Conservation (phyloP, 2,888 invertebrate genomes). For the Noctua fimbriata region DNA sequence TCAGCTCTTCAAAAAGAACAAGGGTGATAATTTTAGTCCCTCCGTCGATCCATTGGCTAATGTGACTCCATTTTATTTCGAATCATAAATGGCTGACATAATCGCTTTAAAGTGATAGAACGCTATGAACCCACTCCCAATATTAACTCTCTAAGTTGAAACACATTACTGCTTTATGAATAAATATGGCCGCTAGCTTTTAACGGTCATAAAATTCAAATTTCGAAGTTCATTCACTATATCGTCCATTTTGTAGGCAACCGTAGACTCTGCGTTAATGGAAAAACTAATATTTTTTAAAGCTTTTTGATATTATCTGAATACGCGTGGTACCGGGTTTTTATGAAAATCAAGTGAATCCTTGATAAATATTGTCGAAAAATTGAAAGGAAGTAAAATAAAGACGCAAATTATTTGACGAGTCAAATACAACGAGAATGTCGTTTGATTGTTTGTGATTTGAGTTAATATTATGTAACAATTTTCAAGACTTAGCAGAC, state of each 20-base stretch:
- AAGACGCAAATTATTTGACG: neutral
- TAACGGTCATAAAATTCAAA: slow-evolving; percentile 54
- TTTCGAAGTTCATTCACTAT: slow-evolving; percentile 49
- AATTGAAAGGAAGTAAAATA: neutral
- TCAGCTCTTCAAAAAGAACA: neutral
- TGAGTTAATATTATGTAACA: neutral
- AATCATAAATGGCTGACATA: slow-evolving; percentile 38
- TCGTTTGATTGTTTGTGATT: neutral
- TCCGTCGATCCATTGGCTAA: slow-evolving; percentile 13
- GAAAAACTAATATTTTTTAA: slow-evolving; percentile 56
- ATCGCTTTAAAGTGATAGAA: slow-evolving; percentile 33
- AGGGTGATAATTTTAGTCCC: neutral
- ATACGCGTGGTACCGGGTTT: slow-evolving; percentile 1
- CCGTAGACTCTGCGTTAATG: slow-evolving; percentile 27
- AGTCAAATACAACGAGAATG: neutral
- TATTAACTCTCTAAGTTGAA: slow-evolving; percentile 52
- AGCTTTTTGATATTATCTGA: slow-evolving; percentile 37
- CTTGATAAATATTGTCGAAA: slow-evolving; percentile 3
- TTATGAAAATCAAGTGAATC: neutral
- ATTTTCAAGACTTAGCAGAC: neutral
- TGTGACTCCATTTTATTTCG: slow-evolving; percentile 17
- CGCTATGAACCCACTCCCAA: slow-evolving; percentile 41
- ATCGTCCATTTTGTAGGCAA: slow-evolving; percentile 46
- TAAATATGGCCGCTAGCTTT: slow-evolving; percentile 58
- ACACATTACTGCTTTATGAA: slow-evolving; percentile 60